These are phyloP conservation scores for Cacoxenus indagator DNA, from an alignment of 2,888 invertebrate genomes.

Conservation along the genomic window DNA sequence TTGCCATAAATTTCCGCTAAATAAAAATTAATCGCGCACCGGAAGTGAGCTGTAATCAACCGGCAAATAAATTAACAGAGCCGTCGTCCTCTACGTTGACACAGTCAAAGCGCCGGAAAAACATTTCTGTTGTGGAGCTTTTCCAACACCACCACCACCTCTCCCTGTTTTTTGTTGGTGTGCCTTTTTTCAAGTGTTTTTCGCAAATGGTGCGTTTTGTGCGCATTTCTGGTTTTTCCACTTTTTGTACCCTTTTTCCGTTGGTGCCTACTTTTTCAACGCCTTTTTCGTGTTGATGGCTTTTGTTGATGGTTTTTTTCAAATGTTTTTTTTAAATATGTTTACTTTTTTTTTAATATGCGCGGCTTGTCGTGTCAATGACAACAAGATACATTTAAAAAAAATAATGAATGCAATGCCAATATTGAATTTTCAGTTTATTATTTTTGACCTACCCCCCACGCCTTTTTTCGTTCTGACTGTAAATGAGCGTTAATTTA, in stretches of 20 bases:
- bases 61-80: constrained; percentile 58
- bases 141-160: not conserved
- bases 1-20: constrained; percentile 3
- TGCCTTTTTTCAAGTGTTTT: not conserved
- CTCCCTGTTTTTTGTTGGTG: not conserved
- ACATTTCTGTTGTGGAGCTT: not conserved
- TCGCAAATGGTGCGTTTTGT: constrained; percentile 22
- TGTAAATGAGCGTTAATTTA: not conserved
- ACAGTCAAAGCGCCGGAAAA: not conserved
- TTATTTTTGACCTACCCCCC: not conserved
- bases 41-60: constrained; percentile 58
- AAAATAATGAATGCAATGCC: constrained; percentile 1
- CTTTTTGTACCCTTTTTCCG: constrained; percentile 47
- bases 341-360: constrained; percentile 43
- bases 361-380: constrained; percentile 32
- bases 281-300: constrained; percentile 22
- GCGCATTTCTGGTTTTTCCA: constrained; percentile 45
- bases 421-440: constrained; percentile 17
- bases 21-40: constrained; percentile 43
- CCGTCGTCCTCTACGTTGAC: not conserved
- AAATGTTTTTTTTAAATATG: constrained; percentile 6
- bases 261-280: constrained; percentile 39
- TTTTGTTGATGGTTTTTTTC: constrained; percentile 35
- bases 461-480: not conserved
- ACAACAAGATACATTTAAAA: constrained; percentile 31